phyloP scores from a whole-genome alignment of 2,888 invertebrate genomes.

The Chesias legatella region DNA sequence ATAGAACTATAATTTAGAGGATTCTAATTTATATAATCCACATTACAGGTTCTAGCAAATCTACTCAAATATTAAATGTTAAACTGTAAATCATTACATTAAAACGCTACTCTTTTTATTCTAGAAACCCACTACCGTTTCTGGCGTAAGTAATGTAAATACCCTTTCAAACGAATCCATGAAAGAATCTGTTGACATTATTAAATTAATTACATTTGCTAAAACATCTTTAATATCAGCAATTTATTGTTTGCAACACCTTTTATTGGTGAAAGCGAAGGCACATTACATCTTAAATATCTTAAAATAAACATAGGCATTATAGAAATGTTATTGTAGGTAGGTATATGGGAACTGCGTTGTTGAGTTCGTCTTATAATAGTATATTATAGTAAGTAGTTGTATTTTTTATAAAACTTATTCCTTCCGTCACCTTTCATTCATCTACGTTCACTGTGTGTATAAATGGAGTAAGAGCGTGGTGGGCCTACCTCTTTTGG shows the following conservation, averaged over 20 bases:
- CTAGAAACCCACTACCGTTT: conserved; percentile 70
- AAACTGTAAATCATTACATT: conserved; percentile 55
- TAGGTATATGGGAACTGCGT: neutral
- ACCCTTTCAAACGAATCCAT: conserved; percentile 66
- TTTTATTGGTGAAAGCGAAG: conserved; percentile 15
- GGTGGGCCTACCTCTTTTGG: conserved; percentile 76
- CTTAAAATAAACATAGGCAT: conserved; percentile 1
- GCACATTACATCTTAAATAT: conserved; percentile 5
- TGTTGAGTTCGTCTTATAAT: conserved; percentile 8
- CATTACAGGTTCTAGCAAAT: conserved; percentile 75
- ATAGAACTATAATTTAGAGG: conserved; percentile 66
- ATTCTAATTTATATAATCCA: conserved; percentile 62
- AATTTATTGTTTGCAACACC: conserved; percentile 14
- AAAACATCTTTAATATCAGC: conserved; percentile 14
- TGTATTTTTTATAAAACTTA: conserved; percentile 13
- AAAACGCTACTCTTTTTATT: conserved; percentile 63
- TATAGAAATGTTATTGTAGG: conserved; percentile 1
- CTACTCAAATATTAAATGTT: conserved; percentile 65
- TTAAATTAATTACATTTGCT: conserved; percentile 37
- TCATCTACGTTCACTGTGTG: conserved; percentile 49
- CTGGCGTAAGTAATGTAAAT: conserved; percentile 58
- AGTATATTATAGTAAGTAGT: too few relatives aligned
- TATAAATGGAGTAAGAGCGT: conserved; percentile 58
- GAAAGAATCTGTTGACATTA: conserved; percentile 69
- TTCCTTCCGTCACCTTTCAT: conserved; percentile 38